phyloP scores from a whole-genome alignment of 2,113 vertebrate species.

The Lophochroa leadbeateri region DNA sequence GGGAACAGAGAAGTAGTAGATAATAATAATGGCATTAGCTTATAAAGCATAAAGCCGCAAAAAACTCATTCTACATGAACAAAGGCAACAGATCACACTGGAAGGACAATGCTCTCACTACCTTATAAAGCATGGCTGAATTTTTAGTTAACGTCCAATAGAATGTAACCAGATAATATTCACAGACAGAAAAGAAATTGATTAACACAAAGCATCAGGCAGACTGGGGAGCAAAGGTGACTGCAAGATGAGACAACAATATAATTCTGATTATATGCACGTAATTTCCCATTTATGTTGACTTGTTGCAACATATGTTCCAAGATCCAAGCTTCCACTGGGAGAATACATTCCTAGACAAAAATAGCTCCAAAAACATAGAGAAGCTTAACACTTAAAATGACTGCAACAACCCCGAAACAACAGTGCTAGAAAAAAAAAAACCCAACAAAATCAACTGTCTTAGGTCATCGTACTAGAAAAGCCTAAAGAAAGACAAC shows the following conservation, averaged over 20 bases:
- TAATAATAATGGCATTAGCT: neutral
- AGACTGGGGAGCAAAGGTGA: neutral
- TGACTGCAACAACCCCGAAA: neutral
- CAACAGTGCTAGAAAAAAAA: neutral
- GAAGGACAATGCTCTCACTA: neutral
- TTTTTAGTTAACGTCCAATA: neutral
- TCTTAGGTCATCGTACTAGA: neutral
- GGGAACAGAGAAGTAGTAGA: neutral
- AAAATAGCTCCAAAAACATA: neutral
- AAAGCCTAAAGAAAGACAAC: neutral
- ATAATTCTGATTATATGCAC: neutral
- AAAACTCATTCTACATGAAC: neutral
- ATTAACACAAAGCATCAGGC: neutral
- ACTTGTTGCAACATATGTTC: neutral
- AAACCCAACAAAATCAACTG: neutral
- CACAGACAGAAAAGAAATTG: neutral
- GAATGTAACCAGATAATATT: neutral
- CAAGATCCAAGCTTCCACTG: neutral
- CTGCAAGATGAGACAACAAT: neutral
- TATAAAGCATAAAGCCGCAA: neutral
- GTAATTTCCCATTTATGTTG: neutral
- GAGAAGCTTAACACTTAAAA: neutral
- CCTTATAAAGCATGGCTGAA: neutral
- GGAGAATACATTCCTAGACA: neutral
- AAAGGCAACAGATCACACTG: neutral